A percentile compares a stretch with the other conserved stretches of the same genome.
Conservation (phyloP, 2,888 invertebrate genomes). For the Drosophila colorata region DNA sequence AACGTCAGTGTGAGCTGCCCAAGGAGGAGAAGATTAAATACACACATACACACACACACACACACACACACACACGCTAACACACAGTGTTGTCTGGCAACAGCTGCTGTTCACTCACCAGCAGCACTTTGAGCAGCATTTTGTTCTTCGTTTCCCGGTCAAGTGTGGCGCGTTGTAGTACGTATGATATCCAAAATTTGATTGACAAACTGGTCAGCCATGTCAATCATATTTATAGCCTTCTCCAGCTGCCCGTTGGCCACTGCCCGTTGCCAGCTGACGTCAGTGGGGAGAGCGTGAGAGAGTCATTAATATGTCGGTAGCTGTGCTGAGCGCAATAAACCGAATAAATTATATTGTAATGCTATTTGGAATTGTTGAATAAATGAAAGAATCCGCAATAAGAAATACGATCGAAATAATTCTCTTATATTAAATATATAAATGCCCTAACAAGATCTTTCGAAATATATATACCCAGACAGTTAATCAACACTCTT, state of each 20-base stretch:
- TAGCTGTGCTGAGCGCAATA: conserved; percentile 56
- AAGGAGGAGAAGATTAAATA: conserved; percentile 3
- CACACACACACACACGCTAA: neutral
- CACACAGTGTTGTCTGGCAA: neutral
- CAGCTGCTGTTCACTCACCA: conserved; percentile 55
- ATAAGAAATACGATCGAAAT: conserved; percentile 6
- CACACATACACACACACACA: neutral
- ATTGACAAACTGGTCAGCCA: conserved; percentile 60
- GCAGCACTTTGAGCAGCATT: conserved; percentile 65
- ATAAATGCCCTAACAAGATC: conserved; percentile 21
- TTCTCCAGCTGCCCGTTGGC: conserved; percentile 18
- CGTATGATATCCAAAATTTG: conserved; percentile 59
- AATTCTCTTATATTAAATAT: conserved; percentile 7
- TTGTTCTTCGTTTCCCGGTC: conserved; percentile 6
- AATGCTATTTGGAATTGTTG: conserved; percentile 67
- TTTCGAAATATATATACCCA: neutral
- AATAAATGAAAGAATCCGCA: conserved; percentile 43
- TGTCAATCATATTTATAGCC: conserved; percentile 81
- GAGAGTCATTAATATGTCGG: conserved; percentile 69
- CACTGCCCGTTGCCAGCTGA: conserved; percentile 25
- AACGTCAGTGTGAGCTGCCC: conserved; percentile 53
- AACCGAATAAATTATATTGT: conserved; percentile 76
- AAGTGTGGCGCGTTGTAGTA: conserved; percentile 6
- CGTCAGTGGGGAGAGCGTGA: conserved; percentile 58
- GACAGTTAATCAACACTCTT: no score